Evolutionary conservation across 2,888 invertebrate genomes (phyloP).

Genomic region (Drosophila antonietae): DNA sequence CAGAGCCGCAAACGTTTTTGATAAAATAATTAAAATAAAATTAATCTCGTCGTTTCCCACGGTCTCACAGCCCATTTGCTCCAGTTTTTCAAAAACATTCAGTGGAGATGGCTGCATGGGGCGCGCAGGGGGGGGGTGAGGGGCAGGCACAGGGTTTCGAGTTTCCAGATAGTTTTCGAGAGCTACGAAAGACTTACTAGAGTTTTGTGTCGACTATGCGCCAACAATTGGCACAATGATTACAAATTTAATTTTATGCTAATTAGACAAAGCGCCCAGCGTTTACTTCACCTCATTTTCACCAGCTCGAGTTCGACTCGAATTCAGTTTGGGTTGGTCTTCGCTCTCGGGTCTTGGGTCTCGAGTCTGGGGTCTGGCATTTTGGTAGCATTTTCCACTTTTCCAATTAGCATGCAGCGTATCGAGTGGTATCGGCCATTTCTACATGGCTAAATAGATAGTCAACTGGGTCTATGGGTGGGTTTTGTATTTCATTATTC

Average conservation of each 20-base stretch:
- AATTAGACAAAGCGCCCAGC: conserved; percentile 62
- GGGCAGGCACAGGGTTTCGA: conserved; percentile 16
- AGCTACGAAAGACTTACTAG: conserved; percentile 24
- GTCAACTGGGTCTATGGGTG: conserved; percentile 31
- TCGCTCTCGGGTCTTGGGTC: conserved; percentile 3
- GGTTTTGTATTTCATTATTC: conserved; percentile 3
- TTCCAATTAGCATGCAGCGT: conserved; percentile 70
- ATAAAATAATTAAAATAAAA: conserved; percentile 79
- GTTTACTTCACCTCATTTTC: conserved; percentile 29
- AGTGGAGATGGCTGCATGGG: background rate
- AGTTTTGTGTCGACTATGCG: conserved; percentile 27
- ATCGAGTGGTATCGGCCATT: conserved; percentile 33
- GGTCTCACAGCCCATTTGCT: conserved; percentile 61
- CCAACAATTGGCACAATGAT: conserved; percentile 67
- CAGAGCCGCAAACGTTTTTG: conserved; percentile 72
- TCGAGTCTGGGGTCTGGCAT: background rate
- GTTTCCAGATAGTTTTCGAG: conserved; percentile 47
- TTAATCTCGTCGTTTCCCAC: conserved; percentile 77
- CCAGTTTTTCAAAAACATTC: conserved; percentile 46
- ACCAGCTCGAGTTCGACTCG: conserved; percentile 7
- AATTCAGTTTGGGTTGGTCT: conserved; percentile 15
- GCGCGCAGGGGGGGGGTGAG: background rate
- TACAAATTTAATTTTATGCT: conserved; percentile 75
- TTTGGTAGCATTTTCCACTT: conserved; percentile 35
- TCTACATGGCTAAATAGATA: conserved; percentile 28